phyloP scores from a whole-genome alignment of 2,888 invertebrate species.

The Stictocephala bisonia region DNA sequence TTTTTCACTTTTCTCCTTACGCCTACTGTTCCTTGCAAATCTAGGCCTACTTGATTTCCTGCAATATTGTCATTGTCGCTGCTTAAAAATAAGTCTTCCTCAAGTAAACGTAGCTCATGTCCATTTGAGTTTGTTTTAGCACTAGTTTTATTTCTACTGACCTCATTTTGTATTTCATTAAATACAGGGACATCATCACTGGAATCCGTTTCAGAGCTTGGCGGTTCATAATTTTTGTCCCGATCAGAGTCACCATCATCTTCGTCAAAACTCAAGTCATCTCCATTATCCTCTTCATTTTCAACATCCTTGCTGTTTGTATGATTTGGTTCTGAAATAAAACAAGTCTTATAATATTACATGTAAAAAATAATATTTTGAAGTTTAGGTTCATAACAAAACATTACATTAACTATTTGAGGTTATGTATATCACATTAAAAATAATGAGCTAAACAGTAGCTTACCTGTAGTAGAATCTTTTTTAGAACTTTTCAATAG shows the following conservation, averaged over 20 bases:
- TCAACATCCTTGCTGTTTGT: conserved; percentile 19
- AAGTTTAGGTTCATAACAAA: not conserved
- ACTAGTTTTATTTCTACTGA: not conserved
- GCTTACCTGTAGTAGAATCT: no score
- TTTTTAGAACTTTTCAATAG: no score
- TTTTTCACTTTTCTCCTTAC: conserved; percentile 18
- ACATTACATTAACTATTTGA: no score
- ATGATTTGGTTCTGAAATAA: not conserved
- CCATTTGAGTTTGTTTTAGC: conserved; percentile 13
- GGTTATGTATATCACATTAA: no score
- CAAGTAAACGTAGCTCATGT: no score
- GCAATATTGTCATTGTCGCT: no score
- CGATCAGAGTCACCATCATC: not conserved
- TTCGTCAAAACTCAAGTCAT: conserved; percentile 15
- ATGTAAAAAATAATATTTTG: not conserved
- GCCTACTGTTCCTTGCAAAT: no score
- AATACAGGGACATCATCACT: not conserved
- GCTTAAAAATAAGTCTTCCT: no score
- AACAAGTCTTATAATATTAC: not conserved
- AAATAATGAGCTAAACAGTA: no score
- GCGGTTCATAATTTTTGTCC: not conserved
- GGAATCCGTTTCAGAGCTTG: not conserved
- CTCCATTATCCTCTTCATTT: conserved; percentile 30
- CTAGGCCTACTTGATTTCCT: no score
- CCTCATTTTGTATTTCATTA: conserved; percentile 1